Percentiles rank a stretch among this genome's conserved stretches.
phyloP scores from a whole-genome alignment of 2,797 vertebrate genomes.

The Gymnocypris eckloni region DNA sequence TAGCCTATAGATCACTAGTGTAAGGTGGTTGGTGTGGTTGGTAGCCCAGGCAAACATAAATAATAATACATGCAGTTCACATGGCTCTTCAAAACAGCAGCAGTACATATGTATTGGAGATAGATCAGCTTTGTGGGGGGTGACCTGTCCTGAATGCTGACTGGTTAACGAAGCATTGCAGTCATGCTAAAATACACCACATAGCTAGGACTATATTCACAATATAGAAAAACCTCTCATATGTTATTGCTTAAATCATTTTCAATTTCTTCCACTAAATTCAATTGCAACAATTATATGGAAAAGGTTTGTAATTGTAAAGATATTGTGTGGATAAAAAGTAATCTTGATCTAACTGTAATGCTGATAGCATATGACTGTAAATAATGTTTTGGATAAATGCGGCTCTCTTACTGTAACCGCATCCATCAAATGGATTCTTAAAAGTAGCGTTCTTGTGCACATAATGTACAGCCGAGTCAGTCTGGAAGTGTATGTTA shows the following conservation, averaged over 20 bases:
- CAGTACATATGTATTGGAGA: too few relatives aligned
- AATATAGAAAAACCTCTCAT: not conserved
- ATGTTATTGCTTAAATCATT: not conserved
- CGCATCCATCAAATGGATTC: conserved; percentile 48
- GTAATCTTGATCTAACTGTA: not conserved
- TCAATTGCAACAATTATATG: not conserved
- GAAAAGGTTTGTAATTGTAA: not conserved
- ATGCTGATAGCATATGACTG: not conserved
- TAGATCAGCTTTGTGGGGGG: too few relatives aligned
- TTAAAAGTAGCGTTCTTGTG: conserved; percentile 38
- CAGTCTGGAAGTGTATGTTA: conserved; percentile 56
- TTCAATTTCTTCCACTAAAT: not conserved
- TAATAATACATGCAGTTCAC: too few relatives aligned
- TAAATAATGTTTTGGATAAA: conserved; percentile 18
- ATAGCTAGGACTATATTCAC: not conserved
- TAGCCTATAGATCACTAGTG: too few relatives aligned
- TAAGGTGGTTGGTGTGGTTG: too few relatives aligned
- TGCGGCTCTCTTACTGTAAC: conserved; percentile 25
- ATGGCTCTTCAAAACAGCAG: too few relatives aligned
- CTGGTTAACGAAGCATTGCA: not conserved
- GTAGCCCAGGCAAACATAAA: too few relatives aligned
- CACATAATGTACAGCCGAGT: conserved; percentile 49
- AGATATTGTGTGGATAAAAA: not conserved
- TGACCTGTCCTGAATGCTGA: not conserved
- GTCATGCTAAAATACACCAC: not conserved